Evolutionary conservation across 2,888 invertebrate species (phyloP).

Genomic region (Cephus pulcher): DNA sequence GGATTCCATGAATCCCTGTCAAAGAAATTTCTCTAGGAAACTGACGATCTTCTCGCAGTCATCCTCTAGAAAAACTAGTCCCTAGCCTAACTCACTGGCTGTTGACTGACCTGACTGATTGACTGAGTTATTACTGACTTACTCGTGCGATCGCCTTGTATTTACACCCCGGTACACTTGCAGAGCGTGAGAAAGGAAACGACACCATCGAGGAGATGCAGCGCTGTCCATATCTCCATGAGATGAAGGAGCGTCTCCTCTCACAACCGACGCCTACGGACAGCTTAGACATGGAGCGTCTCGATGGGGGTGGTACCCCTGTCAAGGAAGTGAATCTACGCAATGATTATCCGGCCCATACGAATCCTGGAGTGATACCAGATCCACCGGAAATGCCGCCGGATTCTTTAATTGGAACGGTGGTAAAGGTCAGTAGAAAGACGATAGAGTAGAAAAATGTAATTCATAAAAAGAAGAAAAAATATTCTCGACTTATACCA

Average conservation of each 20-base stretch:
- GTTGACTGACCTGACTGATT: background rate
- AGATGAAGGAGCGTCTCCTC: slow-evolving; percentile 92
- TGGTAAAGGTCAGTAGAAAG: slow-evolving; percentile 81
- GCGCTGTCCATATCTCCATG: slow-evolving; percentile 92
- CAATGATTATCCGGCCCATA: slow-evolving; percentile 65
- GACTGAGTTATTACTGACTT: background rate
- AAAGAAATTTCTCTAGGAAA: background rate
- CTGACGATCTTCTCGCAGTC: background rate
- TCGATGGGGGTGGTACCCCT: slow-evolving; percentile 68
- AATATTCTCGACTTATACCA: background rate
- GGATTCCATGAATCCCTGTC: background rate
- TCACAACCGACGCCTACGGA: slow-evolving; percentile 76
- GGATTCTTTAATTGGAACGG: slow-evolving; percentile 84
- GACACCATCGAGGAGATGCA: slow-evolving; percentile 74
- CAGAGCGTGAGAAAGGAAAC: background rate
- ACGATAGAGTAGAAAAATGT: background rate
- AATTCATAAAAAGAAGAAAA: background rate
- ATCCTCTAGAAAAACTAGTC: background rate
- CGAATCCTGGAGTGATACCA: slow-evolving; percentile 66
- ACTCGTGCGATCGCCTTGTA: background rate
- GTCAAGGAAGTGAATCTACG: slow-evolving; percentile 66
- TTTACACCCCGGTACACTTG: background rate
- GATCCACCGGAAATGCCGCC: slow-evolving; percentile 67
- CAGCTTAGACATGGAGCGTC: slow-evolving; percentile 74
- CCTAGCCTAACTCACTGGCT: background rate